Percentiles rank a stretch among this genome's conserved stretches.
Evolutionary conservation across 2,888 invertebrate genomes (phyloP).

Genomic region (Caenorhabditis sulstoni): DNA sequence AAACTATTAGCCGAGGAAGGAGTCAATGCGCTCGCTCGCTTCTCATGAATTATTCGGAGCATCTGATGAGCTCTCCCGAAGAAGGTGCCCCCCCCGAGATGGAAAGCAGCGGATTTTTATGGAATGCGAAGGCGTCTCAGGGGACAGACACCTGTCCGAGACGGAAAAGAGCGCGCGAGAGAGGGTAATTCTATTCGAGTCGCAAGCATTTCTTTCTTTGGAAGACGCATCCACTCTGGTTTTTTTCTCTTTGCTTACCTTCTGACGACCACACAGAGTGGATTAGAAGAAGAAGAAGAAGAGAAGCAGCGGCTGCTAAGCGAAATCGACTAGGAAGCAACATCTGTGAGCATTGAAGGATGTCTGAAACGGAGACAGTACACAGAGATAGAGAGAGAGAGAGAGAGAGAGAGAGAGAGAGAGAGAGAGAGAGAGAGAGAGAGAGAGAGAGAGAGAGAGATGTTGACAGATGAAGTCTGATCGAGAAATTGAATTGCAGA

Average conservation of each 20-base stretch:
- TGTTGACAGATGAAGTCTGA: no score
- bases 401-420: neutral
- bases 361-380: constrained; percentile 11
- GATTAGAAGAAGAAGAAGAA: constrained; percentile 29
- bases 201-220: neutral
- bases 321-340: constrained; percentile 14
- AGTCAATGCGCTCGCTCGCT: constrained; percentile 1
- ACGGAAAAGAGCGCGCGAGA: neutral
- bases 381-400: constrained; percentile 1
- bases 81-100: neutral
- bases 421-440: neutral
- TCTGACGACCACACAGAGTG: constrained; percentile 42
- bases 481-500: constrained; percentile 37
- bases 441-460: no score
- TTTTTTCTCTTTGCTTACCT: constrained; percentile 34
- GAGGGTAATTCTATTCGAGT: constrained; percentile 38
- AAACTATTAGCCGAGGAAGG: constrained; percentile 43
- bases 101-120: constrained; percentile 28
- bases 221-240: constrained; percentile 23
- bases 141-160: constrained; percentile 37
- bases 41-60: constrained; percentile 53
- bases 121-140: constrained; percentile 16
- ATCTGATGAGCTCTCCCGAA: constrained; percentile 31
- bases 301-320: neutral
- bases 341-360: constrained; percentile 30